Base-by-base conservation (phyloP, 1,140 invertebrate species). In the Goniozus legneri region DNA sequence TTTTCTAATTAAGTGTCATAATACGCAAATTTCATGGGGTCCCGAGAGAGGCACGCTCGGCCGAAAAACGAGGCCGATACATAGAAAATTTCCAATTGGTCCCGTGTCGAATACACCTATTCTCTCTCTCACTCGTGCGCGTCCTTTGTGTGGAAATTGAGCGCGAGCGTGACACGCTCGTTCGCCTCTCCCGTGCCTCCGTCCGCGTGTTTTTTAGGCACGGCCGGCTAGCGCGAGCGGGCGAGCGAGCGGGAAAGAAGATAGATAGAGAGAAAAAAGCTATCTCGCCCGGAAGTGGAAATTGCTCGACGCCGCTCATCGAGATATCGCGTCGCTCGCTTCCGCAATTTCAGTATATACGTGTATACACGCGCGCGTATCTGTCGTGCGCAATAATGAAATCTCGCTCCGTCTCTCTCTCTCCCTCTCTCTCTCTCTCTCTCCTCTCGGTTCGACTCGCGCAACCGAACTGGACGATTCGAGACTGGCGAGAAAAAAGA, bases 201-300 rank as follows among this genome's bases (percentile, higher is more conserved):
- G 37, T 20, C 31, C 27, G 43, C 36, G 38, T 40, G 55, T 58
- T 62, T 64, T 65, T 66, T 66, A 60, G 65, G 65, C 53, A 39
- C 47, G 52, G 37, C 45, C 55, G 46, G 16, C 27, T n/a, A n/a
- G n/a, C n/a, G n/a, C n/a, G n/a, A n/a, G n/a, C n/a, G n/a, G n/a
- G n/a, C n/a, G n/a, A n/a, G n/a, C n/a, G n/a, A n/a, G n/a, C n/a
- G n/a, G n/a, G n/a, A n/a, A n/a, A n/a, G n/a, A n/a, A n/a, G n/a
- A n/a, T n/a, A n/a, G n/a, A n/a, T n/a, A n/a, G n/a, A 61, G 56
- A 56, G 52, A 52, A 60, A 59, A 60, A 54, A 63, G 58, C 51
- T 49, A 55, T 54, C 53, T 44, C 44, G 49, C 46, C 60, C 68
- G 67, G 62, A 70, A 64, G 62, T 70, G 67, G 64, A 70, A 70